Evolutionary conservation across 2,888 invertebrate genomes (phyloP), one percentile per base, ranked within the genome.

Genomic region (Eubasilissa splendida): DNA sequence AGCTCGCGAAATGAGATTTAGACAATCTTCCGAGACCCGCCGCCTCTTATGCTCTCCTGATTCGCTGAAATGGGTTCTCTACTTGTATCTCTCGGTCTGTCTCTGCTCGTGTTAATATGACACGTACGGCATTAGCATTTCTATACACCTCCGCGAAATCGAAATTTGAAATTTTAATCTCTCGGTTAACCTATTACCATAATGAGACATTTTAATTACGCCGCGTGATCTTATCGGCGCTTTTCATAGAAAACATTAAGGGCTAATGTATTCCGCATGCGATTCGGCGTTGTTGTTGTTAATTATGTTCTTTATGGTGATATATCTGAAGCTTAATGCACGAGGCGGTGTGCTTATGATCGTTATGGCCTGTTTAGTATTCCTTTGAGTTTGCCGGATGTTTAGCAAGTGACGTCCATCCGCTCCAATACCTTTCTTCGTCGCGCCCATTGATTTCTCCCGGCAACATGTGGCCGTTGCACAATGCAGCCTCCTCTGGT

Each of bases 1-100:
- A 77, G 81, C 82, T 80, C 73, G 81, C 80, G 80, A 80, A 82
- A 83, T 82, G 83, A 81, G 83, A 82, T 83, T 82, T 80, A 81
- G 83, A 79, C 82, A 76, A 81, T 82, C 80, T 80, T 56, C 83
- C 71, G 76, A 74, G 78, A 81, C 54, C 65, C 58, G 56, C 63
- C 11, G 59, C 74, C 74, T 80, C 80, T 76, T 59, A 60, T 68
- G 80, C 53, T 59, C 58, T 50, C 12, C 80, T 76, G 80, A 59
- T 75, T 58, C 56, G 63, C 79, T 58, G 71, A 22, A 31, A 71
- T 54, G 31, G 71, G 65, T 59, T 54, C 52, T 77, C 58, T 59
- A 70, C 1, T n/a, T 71, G n/a, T 73, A 52, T 60, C n/a, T 50
- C 11, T 52, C 14, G 50, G n/a, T 63, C 53, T 80, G 76, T 80